Percentiles rank a stretch among this genome's conserved stretches.
phyloP scores from a whole-genome alignment of 2,888 invertebrate genomes.

The Galerucella pusilla region DNA sequence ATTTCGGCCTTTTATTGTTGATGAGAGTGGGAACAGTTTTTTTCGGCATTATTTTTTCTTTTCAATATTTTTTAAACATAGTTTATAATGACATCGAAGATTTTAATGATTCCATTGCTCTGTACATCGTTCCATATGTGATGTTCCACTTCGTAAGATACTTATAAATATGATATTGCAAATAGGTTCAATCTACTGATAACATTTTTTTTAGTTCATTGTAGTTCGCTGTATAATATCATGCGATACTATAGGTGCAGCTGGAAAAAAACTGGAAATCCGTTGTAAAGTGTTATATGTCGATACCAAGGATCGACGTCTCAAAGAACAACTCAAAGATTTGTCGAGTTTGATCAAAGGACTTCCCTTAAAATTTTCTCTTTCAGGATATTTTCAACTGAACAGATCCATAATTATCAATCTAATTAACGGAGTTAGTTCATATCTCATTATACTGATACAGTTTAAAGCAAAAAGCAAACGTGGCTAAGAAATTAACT shows the following conservation, averaged over 20 bases:
- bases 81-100: not conserved
- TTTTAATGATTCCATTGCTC: not conserved
- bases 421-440: slow-evolving; percentile 3
- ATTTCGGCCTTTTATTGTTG: not conserved
- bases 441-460: slow-evolving; percentile 18
- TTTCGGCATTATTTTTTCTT: not conserved
- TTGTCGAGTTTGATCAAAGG: slow-evolving; percentile 1
- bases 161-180: too few relatives aligned
- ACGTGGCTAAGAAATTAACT: too few relatives aligned
- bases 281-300: not conserved
- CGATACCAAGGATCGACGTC: slow-evolving; percentile 7
- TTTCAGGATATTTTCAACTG: slow-evolving; percentile 9
- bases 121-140: too few relatives aligned
- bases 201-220: not conserved
- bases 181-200: too few relatives aligned
- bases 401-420: not conserved
- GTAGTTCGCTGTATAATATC: not conserved
- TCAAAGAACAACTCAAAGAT: slow-evolving; percentile 15
- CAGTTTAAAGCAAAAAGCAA: slow-evolving; percentile 11
- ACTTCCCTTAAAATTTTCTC: slow-evolving; percentile 10
- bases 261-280: slow-evolving; percentile 3
- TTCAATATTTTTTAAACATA: not conserved
- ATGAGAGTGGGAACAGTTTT: not conserved
- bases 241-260: not conserved
- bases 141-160: too few relatives aligned